Base-by-base conservation (phyloP, 2,113 vertebrate genomes). In the Emydocephalus ijimae region DNA sequence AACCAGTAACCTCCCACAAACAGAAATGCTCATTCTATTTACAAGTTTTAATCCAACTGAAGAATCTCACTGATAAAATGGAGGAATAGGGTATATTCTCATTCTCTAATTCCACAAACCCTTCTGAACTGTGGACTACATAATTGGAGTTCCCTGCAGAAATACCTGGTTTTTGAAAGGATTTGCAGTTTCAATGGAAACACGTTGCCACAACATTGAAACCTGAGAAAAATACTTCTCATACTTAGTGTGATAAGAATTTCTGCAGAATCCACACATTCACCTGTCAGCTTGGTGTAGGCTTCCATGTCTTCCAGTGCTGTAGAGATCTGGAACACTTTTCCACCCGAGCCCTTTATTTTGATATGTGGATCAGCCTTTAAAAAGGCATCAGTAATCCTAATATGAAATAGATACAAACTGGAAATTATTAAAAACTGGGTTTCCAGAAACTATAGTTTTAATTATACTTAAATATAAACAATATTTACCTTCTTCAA, bases 251-350 rank as follows among this genome's bases (percentile, higher is more conserved):
- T 24, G 24, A 61, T 39, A 29, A 24, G 34, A 15, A 81, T 81
- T 45, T 89, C 15, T 57, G 85, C 5, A 23, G 12, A 55, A 43
- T 4, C 88, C 21, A 57, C 18, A 81, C 18, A 81, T 81, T 81
- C 74, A 99, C 99, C 99, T 95, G 99, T 99, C 1, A 99, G 96
- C 90, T 99, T 99, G 88, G 97, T 98, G 96, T 99, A 99, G 81
- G 99, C 99, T 97, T 98, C 98, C 99, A 99, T 99, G 96, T 99
- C 98, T 21, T 99, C 98, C 54, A 99, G 98, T n/a, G 99, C 98
- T 89, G 96, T 97, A 81, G 99, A 99, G 87, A 99, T 98, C 0
- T 1, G 96, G 95, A 96, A 99, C 10, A 61, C 91, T 87, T 94
- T 97, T 5, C 98, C 98, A 2, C 6, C 50, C 3, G 97, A 94